Percentiles rank a stretch among this genome's conserved stretches.
phyloP scores from a whole-genome alignment of 2,888 invertebrate species.

The Hesperia comma region DNA sequence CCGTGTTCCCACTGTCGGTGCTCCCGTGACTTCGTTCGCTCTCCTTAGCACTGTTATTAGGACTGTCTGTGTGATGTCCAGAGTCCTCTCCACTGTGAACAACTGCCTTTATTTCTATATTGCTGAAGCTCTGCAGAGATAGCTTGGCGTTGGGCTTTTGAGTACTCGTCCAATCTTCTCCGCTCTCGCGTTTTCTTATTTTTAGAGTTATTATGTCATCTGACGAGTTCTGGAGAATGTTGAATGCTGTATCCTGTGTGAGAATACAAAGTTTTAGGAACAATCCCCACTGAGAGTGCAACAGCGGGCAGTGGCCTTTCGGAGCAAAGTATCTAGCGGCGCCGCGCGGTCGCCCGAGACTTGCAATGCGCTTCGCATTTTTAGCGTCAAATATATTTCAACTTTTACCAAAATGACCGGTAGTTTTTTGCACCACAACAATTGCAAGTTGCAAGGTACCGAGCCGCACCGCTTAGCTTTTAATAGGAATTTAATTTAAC shows the following conservation, averaged over 20 bases:
- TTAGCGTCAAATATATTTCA: no score
- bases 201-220: constrained; percentile 84
- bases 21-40: constrained; percentile 74
- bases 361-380: no score
- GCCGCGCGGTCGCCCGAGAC: no score
- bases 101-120: constrained; percentile 76
- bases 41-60: constrained; percentile 76
- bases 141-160: constrained; percentile 73
- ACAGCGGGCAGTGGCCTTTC: no score
- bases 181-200: constrained; percentile 73
- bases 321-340: no score
- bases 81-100: constrained; percentile 77
- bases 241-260: constrained; percentile 82
- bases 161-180: constrained; percentile 74
- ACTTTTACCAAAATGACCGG: no score
- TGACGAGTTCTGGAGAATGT: constrained; percentile 85
- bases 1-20: constrained; percentile 66
- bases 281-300: no score
- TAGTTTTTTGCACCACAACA: no score
- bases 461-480: no score
- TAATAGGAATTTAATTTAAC: no score
- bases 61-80: constrained; percentile 76
- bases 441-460: no score
- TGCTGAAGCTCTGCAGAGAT: constrained; percentile 74
- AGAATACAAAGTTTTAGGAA: neutral